A percentile compares a stretch with the other conserved stretches of the same genome.
Evolutionary conservation across 2,113 vertebrate species (phyloP).

Genomic region (Triplophysa dalaica): DNA sequence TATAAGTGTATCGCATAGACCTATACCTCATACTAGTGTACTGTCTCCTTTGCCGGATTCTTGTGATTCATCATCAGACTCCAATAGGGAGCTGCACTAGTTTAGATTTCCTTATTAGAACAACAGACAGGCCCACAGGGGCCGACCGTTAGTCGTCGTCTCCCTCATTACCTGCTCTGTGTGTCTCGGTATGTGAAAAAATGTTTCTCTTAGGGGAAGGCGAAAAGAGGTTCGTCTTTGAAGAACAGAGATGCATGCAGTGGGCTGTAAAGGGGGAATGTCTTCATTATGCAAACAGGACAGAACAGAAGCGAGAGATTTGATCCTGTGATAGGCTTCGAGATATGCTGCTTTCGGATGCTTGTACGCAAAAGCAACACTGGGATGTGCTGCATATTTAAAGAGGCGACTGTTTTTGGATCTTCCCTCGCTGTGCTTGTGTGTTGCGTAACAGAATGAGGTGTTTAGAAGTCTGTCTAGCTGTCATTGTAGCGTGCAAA

Average conservation of each 20-base stretch:
- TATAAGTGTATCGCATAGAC: not conserved
- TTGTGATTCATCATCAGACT: constrained; percentile 46
- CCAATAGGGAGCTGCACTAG: constrained; percentile 47
- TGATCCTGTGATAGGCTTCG: constrained; percentile 1
- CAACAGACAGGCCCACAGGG: constrained; percentile 37
- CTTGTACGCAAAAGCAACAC: not conserved
- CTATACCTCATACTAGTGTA: not conserved
- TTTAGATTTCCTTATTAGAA: constrained; percentile 44
- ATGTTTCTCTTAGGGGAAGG: constrained; percentile 30
- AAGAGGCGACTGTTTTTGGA: constrained; percentile 5
- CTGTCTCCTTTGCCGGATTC: constrained; percentile 2
- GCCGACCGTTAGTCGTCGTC: constrained; percentile 14
- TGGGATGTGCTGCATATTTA: constrained; percentile 27
- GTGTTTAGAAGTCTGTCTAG: constrained; percentile 3
- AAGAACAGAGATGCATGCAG: constrained; percentile 23
- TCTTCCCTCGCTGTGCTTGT: constrained; percentile 13
- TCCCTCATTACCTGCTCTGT: constrained; percentile 41
- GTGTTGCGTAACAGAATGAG: not conserved
- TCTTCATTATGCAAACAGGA: constrained; percentile 43
- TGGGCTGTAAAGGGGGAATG: constrained; percentile 31
- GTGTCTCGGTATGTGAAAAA: not conserved
- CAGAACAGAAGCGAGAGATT: constrained; percentile 26
- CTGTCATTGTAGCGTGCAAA: not conserved
- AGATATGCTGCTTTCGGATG: not conserved
- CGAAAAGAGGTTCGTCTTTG: constrained; percentile 25